A percentile compares a stretch with the other conserved stretches of the same genome.
phyloP scores from a whole-genome alignment of 2,888 invertebrate genomes.

The Hypercompe scribonia region DNA sequence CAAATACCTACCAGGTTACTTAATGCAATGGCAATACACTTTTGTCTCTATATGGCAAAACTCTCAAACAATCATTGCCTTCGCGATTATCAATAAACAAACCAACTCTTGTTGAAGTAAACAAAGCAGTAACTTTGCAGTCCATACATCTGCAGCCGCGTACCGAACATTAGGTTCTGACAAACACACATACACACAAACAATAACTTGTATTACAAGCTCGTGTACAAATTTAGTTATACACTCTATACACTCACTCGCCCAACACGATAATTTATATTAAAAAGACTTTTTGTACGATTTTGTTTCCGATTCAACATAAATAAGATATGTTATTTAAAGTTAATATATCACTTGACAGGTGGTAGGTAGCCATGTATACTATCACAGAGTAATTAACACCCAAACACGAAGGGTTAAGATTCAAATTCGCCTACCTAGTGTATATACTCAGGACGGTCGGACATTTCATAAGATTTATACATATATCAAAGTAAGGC shows the following conservation, averaged over 20 bases:
- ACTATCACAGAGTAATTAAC: conserved; percentile 56
- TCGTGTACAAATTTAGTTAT: conserved; percentile 83
- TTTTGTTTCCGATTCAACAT: conserved; percentile 86
- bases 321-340: conserved; percentile 88
- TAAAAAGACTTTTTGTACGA: conserved; percentile 80
- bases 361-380: conserved; percentile 78
- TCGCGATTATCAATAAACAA: background rate
- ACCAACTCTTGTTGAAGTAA: conserved; percentile 29
- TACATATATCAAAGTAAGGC: conserved; percentile 84
- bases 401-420: conserved; percentile 56
- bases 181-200: conserved; percentile 61
- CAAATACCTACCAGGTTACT: too few relatives aligned
- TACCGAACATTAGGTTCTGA: conserved; percentile 43
- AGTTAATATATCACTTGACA: conserved; percentile 86
- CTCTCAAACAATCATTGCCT: too few relatives aligned
- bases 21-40: too few relatives aligned
- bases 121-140: conserved; percentile 42
- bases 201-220: conserved; percentile 77
- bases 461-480: conserved; percentile 82
- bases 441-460: conserved; percentile 66
- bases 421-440: conserved; percentile 54
- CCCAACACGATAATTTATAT: conserved; percentile 80
- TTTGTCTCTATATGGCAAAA: too few relatives aligned
- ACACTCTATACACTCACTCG: conserved; percentile 83
- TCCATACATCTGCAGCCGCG: conserved; percentile 76